Conservation (phyloP, 2,113 vertebrate genomes). For the Perognathus longimembris region DNA sequence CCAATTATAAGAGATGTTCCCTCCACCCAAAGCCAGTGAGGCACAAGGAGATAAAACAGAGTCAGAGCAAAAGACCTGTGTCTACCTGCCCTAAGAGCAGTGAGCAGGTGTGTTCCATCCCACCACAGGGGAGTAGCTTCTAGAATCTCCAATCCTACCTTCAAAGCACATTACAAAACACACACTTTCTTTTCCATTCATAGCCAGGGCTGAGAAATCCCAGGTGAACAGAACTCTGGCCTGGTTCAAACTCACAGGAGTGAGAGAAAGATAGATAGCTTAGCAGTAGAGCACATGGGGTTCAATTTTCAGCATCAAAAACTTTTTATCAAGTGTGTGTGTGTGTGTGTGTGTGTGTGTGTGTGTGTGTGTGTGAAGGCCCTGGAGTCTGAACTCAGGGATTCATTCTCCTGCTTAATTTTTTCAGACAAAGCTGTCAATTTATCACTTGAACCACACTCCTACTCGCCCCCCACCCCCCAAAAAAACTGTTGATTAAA, state of each 20-base stretch:
- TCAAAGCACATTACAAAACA: conserved; percentile 3
- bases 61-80: neutral
- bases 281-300: neutral
- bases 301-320: neutral
- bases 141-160: neutral
- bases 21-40: neutral
- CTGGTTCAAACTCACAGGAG: neutral
- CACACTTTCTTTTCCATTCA: neutral
- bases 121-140: neutral
- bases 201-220: neutral
- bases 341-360: too few relatives aligned
- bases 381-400: too few relatives aligned
- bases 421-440: too few relatives aligned
- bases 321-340: neutral
- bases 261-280: neutral
- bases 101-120: conserved; percentile 54
- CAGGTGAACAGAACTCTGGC: neutral
- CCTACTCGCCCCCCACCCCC: too few relatives aligned
- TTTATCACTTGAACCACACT: too few relatives aligned
- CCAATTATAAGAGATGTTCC: neutral
- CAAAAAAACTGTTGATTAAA: neutral
- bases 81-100: neutral
- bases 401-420: too few relatives aligned
- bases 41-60: neutral
- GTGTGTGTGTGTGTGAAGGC: too few relatives aligned